Percentiles rank a stretch among this genome's conserved stretches.
Evolutionary conservation across 2,113 vertebrate genomes (phyloP).

Genomic region (Menura novaehollandiae): DNA sequence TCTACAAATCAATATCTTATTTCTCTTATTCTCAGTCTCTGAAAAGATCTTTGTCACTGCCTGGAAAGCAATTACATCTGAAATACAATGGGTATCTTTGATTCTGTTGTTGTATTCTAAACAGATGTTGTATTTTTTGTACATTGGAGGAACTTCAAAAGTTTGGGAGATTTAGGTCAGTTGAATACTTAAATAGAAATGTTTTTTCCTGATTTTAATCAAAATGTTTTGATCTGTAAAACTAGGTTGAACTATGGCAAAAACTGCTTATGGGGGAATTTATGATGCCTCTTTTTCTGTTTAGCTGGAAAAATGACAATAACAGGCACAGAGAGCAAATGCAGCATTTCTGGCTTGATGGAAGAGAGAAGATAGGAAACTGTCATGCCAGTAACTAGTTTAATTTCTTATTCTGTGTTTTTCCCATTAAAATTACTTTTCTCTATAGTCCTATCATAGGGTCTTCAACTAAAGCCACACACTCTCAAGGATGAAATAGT

Average conservation of each 20-base stretch:
- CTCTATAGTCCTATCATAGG: not conserved
- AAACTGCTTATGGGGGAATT: not conserved
- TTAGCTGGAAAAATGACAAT: not conserved
- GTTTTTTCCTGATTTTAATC: not conserved
- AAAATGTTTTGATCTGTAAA: conserved; percentile 33
- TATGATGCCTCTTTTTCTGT: not conserved
- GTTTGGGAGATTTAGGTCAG: conserved; percentile 21
- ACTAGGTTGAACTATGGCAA: not conserved
- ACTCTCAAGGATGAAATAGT: not conserved
- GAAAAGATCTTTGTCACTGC: not conserved
- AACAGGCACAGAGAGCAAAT: not conserved
- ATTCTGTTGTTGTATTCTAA: not conserved
- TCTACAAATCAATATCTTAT: not conserved
- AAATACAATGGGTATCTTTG: not conserved
- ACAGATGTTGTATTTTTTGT: not conserved
- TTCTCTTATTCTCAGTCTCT: not conserved
- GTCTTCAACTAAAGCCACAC: not conserved
- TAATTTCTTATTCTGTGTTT: not conserved
- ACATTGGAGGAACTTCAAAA: not conserved
- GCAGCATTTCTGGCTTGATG: not conserved
- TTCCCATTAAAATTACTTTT: not conserved
- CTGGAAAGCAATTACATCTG: not conserved
- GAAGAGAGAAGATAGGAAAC: not conserved
- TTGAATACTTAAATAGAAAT: not conserved
- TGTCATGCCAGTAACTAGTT: not conserved